Conservation (phyloP, 1,140 invertebrate genomes). For the Lepidurus packardi region DNA sequence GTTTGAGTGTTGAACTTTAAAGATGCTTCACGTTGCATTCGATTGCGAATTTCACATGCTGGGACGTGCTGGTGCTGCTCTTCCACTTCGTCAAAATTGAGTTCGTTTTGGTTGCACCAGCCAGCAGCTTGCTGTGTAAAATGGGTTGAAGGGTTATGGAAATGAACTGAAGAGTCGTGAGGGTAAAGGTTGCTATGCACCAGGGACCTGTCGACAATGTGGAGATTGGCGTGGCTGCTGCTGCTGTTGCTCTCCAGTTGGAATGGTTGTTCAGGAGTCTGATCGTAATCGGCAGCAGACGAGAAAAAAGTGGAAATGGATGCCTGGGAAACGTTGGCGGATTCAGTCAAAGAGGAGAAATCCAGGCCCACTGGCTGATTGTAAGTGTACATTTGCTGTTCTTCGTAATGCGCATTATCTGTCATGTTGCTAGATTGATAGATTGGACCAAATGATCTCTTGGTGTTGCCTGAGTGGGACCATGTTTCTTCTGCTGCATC, state of each 20-base stretch:
- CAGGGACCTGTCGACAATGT: not conserved
- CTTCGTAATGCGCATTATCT: slow-evolving; percentile 10
- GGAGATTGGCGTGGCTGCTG: not conserved
- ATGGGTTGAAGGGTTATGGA: slow-evolving; percentile 7
- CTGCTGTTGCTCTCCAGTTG: not conserved
- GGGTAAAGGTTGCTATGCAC: slow-evolving; percentile 2
- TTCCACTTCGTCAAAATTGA: not conserved
- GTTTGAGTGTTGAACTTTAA: not conserved
- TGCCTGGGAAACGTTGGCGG: not conserved
- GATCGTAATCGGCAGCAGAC: not conserved
- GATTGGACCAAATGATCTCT: not conserved
- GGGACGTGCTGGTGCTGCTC: not conserved
- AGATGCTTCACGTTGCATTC: not conserved
- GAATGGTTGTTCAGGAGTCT: slow-evolving; percentile 10
- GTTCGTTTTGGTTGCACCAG: not conserved
- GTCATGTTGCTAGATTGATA: slow-evolving; percentile 22
- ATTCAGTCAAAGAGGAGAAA: not conserved
- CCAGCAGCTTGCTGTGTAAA: not conserved
- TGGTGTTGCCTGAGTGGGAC: not conserved
- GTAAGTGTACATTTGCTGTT: not conserved
- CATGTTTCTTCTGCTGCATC: not conserved
- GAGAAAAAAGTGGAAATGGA: not conserved
- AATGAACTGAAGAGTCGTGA: not conserved
- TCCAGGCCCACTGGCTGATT: not conserved
- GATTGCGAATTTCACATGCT: slow-evolving; percentile 4